Percentiles rank a stretch among this genome's conserved stretches.
phyloP scores from a whole-genome alignment of 2,888 invertebrate genomes.

The Dyspetes luteomarginatus region DNA sequence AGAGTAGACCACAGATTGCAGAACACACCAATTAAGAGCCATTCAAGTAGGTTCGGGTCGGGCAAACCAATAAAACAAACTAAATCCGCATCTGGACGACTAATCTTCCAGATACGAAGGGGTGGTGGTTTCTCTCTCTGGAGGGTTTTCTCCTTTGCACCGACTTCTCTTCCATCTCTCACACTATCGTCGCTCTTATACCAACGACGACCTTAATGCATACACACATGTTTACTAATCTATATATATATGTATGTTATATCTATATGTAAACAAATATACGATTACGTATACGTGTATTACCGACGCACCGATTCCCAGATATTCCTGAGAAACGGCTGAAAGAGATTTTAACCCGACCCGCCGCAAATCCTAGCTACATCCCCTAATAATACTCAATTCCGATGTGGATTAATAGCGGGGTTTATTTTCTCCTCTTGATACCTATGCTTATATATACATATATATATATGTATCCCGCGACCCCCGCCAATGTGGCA shows the following conservation, averaged over 20 bases:
- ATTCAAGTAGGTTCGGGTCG: conserved; percentile 73
- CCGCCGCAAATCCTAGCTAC: conserved; percentile 81
- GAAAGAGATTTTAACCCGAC: conserved; percentile 81
- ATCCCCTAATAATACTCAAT: conserved; percentile 83
- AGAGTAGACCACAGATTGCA: conserved; percentile 68
- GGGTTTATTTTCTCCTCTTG: conserved; percentile 77
- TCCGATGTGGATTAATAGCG: conserved; percentile 83
- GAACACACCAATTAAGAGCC: conserved; percentile 79
- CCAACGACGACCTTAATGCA: conserved; percentile 26
- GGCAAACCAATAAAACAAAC: conserved; percentile 75
- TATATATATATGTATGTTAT: too few species aligned
- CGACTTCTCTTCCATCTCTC: conserved; percentile 24
- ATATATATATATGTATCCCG: conserved; percentile 41
- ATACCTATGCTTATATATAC: conserved; percentile 30
- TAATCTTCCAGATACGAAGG: conserved; percentile 78
- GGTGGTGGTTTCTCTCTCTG: conserved; percentile 43
- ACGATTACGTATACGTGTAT: conserved; percentile 60
- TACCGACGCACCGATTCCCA: conserved; percentile 75
- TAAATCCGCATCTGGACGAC: conserved; percentile 78
- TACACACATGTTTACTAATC: conserved; percentile 26
- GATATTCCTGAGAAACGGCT: conserved; percentile 80
- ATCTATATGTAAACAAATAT: too few species aligned
- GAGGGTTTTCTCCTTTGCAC: conserved; percentile 49
- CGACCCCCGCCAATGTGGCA: conserved; percentile 9
- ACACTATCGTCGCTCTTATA: conserved; percentile 24